Percentiles rank a stretch among this genome's conserved stretches.
Evolutionary conservation across 2,797 vertebrate species (phyloP).

Genomic region (Enteromius mattozi): DNA sequence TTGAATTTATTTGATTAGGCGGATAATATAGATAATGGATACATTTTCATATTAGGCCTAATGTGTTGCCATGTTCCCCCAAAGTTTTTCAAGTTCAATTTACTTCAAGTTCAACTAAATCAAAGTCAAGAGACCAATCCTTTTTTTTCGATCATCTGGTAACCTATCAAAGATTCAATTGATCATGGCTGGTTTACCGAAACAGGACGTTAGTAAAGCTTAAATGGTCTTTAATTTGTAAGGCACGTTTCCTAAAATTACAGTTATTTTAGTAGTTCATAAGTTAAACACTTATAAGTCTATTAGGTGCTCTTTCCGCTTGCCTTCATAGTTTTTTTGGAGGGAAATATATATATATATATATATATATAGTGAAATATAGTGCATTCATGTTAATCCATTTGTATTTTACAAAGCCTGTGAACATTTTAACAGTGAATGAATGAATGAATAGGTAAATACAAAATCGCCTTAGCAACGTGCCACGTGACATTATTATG

Average conservation of each 20-base stretch:
- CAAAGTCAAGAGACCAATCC: background rate
- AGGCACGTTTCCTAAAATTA: background rate
- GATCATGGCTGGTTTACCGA: background rate
- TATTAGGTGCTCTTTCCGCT: background rate
- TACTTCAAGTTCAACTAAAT: background rate
- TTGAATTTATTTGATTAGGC: background rate
- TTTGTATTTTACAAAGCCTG: background rate
- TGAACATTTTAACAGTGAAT: background rate
- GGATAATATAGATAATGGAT: background rate
- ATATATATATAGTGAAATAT: background rate
- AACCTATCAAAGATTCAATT: background rate
- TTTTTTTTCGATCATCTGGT: background rate
- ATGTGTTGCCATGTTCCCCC: background rate
- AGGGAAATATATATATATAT: background rate
- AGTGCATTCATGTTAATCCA: background rate
- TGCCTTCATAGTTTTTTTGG: background rate
- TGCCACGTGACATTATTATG: background rate
- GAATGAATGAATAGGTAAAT: background rate
- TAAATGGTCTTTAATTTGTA: background rate
- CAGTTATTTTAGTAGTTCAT: background rate
- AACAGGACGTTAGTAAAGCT: background rate
- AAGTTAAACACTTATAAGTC: background rate
- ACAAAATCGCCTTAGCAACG: background rate
- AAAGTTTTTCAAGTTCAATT: background rate
- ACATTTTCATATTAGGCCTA: background rate